phyloP scores from a whole-genome alignment of 2,113 vertebrate genomes.

The Sapajus apella region DNA sequence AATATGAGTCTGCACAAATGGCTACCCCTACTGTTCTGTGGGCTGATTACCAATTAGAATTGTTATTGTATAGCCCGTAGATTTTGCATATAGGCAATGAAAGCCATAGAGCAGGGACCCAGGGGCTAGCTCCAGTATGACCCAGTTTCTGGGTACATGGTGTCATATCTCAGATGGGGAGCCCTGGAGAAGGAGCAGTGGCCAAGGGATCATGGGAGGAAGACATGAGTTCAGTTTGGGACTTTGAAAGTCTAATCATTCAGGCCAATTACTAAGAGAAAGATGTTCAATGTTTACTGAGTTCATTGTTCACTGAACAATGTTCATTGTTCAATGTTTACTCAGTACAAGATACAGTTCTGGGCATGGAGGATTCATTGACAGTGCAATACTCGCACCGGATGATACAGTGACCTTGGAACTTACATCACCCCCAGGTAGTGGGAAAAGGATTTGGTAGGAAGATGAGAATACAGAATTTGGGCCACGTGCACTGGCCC shows the following conservation, averaged over 20 bases:
- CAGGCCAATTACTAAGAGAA: background rate
- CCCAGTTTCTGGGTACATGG: background rate
- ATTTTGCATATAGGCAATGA: background rate
- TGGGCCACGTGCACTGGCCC: background rate
- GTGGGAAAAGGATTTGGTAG: background rate
- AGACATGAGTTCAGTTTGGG: background rate
- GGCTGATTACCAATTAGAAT: background rate
- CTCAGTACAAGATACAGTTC: accelerated
- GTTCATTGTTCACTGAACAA: too few relatives aligned
- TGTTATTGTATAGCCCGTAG: background rate
- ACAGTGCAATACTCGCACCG: too few relatives aligned
- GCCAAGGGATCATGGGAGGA: background rate
- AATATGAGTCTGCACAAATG: background rate
- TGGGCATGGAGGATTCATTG: background rate
- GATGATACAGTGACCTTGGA: background rate
- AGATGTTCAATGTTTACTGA: too few relatives aligned
- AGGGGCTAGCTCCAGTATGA: background rate
- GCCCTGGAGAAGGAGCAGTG: too few relatives aligned
- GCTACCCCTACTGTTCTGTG: background rate
- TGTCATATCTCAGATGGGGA: accelerated
- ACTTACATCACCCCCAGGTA: accelerated
- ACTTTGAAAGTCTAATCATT: background rate
- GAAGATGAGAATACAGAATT: background rate
- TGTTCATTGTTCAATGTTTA: too few relatives aligned
- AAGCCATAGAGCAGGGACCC: background rate